Conservation (phyloP, 2,888 invertebrate species). For the Fissipunctia ypsillon region DNA sequence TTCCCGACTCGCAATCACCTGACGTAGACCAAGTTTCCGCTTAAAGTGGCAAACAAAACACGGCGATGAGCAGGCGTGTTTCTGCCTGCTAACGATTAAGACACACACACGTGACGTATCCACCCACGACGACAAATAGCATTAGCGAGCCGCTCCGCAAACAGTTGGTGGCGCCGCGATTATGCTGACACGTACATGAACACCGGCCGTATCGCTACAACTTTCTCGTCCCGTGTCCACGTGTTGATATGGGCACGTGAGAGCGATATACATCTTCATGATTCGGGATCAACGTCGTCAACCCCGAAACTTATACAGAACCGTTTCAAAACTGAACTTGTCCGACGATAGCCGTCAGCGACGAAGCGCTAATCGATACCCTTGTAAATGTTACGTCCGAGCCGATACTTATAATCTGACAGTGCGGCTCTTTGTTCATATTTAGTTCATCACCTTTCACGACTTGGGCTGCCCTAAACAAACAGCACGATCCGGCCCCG, state of each 20-base stretch:
- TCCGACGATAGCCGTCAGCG: constrained; percentile 61
- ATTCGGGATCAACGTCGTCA: constrained; percentile 75
- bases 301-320: constrained; percentile 70
- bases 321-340: constrained; percentile 63
- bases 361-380: constrained; percentile 68
- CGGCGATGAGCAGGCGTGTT: constrained; percentile 83
- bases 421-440: constrained; percentile 81
- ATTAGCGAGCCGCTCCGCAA: constrained; percentile 85
- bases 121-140: constrained; percentile 85
- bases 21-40: constrained; percentile 79
- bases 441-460: constrained; percentile 86
- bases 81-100: constrained; percentile 87
- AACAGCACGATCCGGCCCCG: constrained; percentile 87
- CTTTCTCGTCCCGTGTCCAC: constrained; percentile 77
- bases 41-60: constrained; percentile 85
- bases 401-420: constrained; percentile 79
- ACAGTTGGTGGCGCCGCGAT: constrained; percentile 84
- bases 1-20: constrained; percentile 79
- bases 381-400: constrained; percentile 75
- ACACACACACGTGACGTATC: constrained; percentile 85
- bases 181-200: constrained; percentile 80
- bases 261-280: constrained; percentile 72
- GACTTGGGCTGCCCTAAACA: constrained; percentile 86
- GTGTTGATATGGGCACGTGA: constrained; percentile 78
- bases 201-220: constrained; percentile 73